These are phyloP conservation scores for Ophraella communa DNA, from an alignment of 2,888 invertebrate species.

Conservation along the genomic window DNA sequence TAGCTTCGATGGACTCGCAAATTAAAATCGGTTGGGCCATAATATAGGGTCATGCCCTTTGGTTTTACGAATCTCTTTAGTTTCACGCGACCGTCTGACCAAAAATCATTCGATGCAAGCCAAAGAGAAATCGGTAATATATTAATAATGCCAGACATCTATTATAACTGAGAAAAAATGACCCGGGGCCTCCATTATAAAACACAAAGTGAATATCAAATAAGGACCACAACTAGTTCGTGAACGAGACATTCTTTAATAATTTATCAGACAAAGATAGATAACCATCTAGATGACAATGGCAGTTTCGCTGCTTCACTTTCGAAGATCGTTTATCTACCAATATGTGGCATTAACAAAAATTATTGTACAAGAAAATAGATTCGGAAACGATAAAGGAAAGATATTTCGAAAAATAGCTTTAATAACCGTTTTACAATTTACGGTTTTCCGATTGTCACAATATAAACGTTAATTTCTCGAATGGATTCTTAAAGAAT, in stretches of 20 bases:
- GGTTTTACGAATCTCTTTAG: too few species aligned
- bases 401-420: not conserved
- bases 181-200: slow-evolving; percentile 7
- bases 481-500: not conserved
- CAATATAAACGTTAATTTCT: not conserved
- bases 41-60: too few species aligned
- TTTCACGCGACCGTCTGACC: too few species aligned
- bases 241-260: slow-evolving; percentile 34
- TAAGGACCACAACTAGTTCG: slow-evolving; percentile 28
- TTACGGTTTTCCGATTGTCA: not conserved
- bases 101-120: too few species aligned
- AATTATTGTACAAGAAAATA: slow-evolving; percentile 31
- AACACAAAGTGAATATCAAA: slow-evolving; percentile 25
- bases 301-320: slow-evolving; percentile 33
- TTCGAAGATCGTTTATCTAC: slow-evolving; percentile 32
- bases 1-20: too few species aligned
- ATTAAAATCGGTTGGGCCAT: too few species aligned
- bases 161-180: slow-evolving; percentile 2
- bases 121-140: not conserved
- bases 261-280: slow-evolving; percentile 28
- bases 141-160: not conserved
- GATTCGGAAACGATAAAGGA: slow-evolving; percentile 36
- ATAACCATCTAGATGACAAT: slow-evolving; percentile 37
- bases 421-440: not conserved
- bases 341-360: slow-evolving; percentile 37